Evolutionary conservation across 2,113 vertebrate genomes (phyloP), one percentile per base, ranked within the genome.

Genomic region (Cyanocitta stelleri): DNA sequence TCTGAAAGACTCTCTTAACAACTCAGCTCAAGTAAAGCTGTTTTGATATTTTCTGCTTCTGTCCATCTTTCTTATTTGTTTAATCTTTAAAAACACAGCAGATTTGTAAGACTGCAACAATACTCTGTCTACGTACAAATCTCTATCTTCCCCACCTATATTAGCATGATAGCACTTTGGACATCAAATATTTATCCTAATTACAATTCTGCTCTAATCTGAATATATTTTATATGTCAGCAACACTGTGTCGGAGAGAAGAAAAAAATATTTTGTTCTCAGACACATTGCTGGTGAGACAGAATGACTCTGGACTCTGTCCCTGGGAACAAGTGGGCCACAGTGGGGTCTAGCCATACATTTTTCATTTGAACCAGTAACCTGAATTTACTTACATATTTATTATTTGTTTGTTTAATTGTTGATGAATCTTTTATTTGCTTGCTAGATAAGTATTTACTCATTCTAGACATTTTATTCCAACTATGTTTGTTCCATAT

Each of bases 181-280:
- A 94, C 87, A 95, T 88, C 91, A 29, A 79, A 95, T 95, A 89
- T 94, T 97, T 97, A 97, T 97, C 86, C 68, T 93, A 97, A 96
- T 97, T 96, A 95, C 90, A 86, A 79, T 89, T 91, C 87, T 93
- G 21, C 76, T 86, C 19, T 61, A 92, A 94, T 93, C 79, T 58
- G 67, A 95, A 77, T 97, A 91, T 80, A 91, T 97, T 97, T 96
- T 71, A 33, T 87, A 69, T 67, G 82, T 55, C 85, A 90, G 55
- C 16, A 84, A 68, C 44, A 48, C 48, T 74, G 19, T 73, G 26
- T 37, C 68, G 76, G 63, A n/a, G n/a, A 87, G 43, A 63, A 85
- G 26, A 54, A 68, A 77, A 85, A 86, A 11, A 55, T 16, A 63
- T 32, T 82, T 89, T 83, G 2, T 58, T 91, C 46, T 88, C 74